phyloP scores from a whole-genome alignment of 2,113 vertebrate genomes.

The Protobothrops mucrosquamatus region DNA sequence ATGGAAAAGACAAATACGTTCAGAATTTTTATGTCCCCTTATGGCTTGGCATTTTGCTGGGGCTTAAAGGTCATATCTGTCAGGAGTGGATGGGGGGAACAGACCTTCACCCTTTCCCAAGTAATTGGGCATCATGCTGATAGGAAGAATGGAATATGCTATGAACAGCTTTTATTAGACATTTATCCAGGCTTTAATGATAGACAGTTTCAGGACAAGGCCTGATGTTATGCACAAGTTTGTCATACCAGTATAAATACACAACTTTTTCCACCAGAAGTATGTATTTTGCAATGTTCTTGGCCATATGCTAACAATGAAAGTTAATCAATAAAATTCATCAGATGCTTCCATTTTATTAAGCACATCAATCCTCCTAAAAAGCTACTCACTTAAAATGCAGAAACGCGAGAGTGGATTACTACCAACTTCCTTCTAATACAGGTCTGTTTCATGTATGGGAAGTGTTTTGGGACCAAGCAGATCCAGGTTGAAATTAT shows the following conservation, averaged over 20 bases:
- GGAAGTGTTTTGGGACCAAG: neutral
- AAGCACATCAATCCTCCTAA: neutral
- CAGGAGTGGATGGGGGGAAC: constrained; percentile 65
- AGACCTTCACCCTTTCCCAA: constrained; percentile 72
- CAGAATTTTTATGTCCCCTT: constrained; percentile 57
- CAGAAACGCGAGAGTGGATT: neutral
- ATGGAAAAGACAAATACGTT: constrained; percentile 60
- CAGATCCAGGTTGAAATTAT: neutral
- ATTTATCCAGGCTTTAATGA: constrained; percentile 59
- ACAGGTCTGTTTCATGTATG: neutral
- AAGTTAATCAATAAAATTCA: constrained; percentile 15
- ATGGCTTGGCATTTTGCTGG: constrained; percentile 62
- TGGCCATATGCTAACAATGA: neutral
- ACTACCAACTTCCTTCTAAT: neutral
- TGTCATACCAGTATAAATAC: constrained; percentile 66
- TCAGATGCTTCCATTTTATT: neutral
- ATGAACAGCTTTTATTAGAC: constrained; percentile 47
- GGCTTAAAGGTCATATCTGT: constrained; percentile 73
- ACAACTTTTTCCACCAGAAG: constrained; percentile 50
- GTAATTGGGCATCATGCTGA: constrained; percentile 73
- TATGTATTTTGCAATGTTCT: constrained; percentile 33
- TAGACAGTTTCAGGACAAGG: constrained; percentile 63
- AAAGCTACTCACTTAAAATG: neutral
- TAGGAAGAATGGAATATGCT: constrained; percentile 68
- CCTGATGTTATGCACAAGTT: constrained; percentile 64